Base-by-base conservation (phyloP, 2,888 invertebrate species). In the Brachypalpus laphriformis region DNA sequence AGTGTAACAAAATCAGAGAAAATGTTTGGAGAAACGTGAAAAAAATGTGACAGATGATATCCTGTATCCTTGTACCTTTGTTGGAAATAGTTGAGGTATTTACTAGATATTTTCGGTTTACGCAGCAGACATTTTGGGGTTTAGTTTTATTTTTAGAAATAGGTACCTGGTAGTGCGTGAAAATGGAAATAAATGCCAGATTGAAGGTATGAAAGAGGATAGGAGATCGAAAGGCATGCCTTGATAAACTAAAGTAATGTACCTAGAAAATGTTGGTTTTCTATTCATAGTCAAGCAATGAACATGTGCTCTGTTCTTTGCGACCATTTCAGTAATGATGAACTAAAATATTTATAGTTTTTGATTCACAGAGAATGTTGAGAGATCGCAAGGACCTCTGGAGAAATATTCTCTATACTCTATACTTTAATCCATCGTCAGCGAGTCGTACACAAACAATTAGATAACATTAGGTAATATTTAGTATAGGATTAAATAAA, bases 141-240 rank as follows among this genome's bases (percentile, higher is more conserved):
- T 77, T 8, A 77, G 61, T 61, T 77, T 8, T 82, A 77, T 77
- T 72, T 82, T 59, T 72, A 37, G 77, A 66, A 18, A 47, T 8
- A 20, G 28, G 40, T 82, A 82, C 82, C 82, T 82, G 77, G 11
- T 9, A 40, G 8, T 45, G 18, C 14, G 9, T 54, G 51, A 9
- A 7, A 51, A 51, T 9, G 25, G 7, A 4, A n/a, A n/a, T 51
- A 14, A 28, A 3, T n/a, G 9, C 22, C 3, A 14, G 40, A 40
- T 42, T 34, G 34, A 9, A 2, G 7, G 5, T 20, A 47, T 20
- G 5, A 8, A 16, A 0, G 7, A 11, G 6, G n/a, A 18, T 2
- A 18, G 9, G 18, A 9, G 20, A 8, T 20, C 20, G 1, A 9
- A 18, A 14, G 14, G 31, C 1, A 56, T 56, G 14, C 11, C 3